Percentiles rank a stretch among this genome's conserved stretches.
Conservation (phyloP, 2,113 vertebrate species). For the Hippopotamus amphibius region DNA sequence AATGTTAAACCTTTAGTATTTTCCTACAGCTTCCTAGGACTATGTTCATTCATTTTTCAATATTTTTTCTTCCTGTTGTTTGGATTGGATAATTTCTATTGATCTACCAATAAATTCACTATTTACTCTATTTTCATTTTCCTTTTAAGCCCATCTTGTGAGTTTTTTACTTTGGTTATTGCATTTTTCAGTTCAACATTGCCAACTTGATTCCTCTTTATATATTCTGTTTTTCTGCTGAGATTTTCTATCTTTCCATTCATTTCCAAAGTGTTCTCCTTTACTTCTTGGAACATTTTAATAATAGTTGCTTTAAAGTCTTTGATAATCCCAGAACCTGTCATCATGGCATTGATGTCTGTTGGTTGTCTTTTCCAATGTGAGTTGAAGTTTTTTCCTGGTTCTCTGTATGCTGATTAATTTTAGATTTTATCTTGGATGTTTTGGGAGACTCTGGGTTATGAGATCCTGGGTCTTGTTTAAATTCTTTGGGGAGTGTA, state of each 20-base stretch:
- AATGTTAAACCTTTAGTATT: constrained; percentile 13
- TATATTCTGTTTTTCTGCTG: too few relatives aligned
- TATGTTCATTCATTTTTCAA: background rate
- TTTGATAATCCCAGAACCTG: background rate
- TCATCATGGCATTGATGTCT: background rate
- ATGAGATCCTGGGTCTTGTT: constrained; percentile 6
- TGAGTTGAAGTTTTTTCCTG: background rate
- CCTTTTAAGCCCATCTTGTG: background rate
- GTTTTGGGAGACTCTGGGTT: constrained; percentile 10
- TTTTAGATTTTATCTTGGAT: constrained; percentile 47
- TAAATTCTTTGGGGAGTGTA: background rate
- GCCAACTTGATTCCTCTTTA: background rate
- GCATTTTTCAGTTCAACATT: background rate
- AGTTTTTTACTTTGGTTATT: constrained; percentile 6
- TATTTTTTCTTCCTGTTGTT: background rate
- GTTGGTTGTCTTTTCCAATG: background rate
- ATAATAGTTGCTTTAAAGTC: background rate
- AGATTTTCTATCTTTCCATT: too few relatives aligned
- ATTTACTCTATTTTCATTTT: background rate
- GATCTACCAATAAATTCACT: background rate
- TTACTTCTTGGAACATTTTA: too few relatives aligned
- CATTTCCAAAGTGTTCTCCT: too few relatives aligned
- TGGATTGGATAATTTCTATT: background rate
- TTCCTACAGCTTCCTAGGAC: background rate
- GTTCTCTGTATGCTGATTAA: background rate